A percentile compares a stretch with the other conserved stretches of the same genome.
phyloP scores from a whole-genome alignment of 2,888 invertebrate genomes.

The Phortica okadai region DNA sequence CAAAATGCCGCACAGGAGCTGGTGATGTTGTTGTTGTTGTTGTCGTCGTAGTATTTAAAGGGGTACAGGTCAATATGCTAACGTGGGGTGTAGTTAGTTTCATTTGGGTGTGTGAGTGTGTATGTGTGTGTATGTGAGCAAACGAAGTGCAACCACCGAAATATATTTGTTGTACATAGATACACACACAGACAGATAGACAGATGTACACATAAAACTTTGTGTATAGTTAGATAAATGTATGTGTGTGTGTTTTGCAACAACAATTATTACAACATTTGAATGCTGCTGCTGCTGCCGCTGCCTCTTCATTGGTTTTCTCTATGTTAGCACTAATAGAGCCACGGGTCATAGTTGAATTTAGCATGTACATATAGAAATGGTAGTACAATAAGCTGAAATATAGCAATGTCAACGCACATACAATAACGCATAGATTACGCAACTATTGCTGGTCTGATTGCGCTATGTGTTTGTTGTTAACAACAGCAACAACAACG shows the following conservation, averaged over 20 bases:
- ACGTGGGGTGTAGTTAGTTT: constrained; percentile 13
- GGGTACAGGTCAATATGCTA: background rate
- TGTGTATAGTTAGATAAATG: background rate
- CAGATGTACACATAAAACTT: background rate
- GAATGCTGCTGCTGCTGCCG: background rate
- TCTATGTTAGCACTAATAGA: background rate
- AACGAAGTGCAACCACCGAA: constrained; percentile 26
- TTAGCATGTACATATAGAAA: background rate
- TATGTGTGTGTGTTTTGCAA: constrained; percentile 8
- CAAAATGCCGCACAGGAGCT: too few relatives aligned
- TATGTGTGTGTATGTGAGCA: background rate
- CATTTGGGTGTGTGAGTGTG: background rate
- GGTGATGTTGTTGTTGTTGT: background rate
- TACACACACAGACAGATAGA: background rate
- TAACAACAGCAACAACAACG: constrained; percentile 18
- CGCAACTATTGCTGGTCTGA: constrained; percentile 26
- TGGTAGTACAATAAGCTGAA: background rate
- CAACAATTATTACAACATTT: constrained; percentile 18
- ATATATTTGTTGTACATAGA: constrained; percentile 21
- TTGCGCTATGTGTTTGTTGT: background rate
- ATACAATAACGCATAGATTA: constrained; percentile 29
- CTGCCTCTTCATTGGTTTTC: background rate
- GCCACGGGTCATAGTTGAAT: constrained; percentile 29
- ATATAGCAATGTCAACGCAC: background rate
- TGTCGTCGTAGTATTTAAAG: background rate